These are phyloP conservation scores for Pangasius djambal DNA, from an alignment of 2,797 vertebrate genomes.

Conservation along the genomic window DNA sequence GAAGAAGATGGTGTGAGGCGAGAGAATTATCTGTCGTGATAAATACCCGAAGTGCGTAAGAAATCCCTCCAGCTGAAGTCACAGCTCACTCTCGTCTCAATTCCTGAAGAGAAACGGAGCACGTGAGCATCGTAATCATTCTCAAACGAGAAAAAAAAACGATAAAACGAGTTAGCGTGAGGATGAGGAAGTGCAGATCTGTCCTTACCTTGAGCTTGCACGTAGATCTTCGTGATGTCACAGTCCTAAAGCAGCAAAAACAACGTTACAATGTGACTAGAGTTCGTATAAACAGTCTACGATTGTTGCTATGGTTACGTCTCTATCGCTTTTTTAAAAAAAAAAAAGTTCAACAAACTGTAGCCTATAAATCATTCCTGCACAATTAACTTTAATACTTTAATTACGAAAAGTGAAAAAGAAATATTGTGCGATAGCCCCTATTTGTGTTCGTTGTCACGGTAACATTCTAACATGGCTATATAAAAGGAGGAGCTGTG, in stretches of 20 bases:
- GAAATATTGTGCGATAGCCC: too few species aligned
- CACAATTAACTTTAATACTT: too few species aligned
- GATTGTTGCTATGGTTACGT: background rate
- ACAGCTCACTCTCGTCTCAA: slow-evolving; percentile 75
- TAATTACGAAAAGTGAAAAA: background rate
- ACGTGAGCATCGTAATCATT: background rate
- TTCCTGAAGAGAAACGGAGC: slow-evolving; percentile 71
- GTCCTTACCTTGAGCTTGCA: slow-evolving; percentile 91
- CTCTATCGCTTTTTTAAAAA: too few species aligned
- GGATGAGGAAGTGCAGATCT: background rate
- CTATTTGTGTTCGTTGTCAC: background rate
- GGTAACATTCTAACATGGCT: background rate
- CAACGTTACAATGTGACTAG: background rate
- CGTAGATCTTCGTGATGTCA: slow-evolving; percentile 80
- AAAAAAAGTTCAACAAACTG: too few species aligned
- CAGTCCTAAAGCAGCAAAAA: slow-evolving; percentile 77
- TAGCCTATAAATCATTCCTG: background rate
- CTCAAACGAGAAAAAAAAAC: too few species aligned
- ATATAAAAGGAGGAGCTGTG: background rate
- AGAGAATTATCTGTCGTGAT: background rate
- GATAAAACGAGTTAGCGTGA: background rate
- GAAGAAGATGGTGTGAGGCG: background rate
- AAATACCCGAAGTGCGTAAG: slow-evolving; percentile 83
- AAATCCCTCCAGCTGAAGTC: slow-evolving; percentile 85
- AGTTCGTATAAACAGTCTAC: background rate